Conservation (phyloP, 2,888 invertebrate species). For the Didymodactylos carnosus region DNA sequence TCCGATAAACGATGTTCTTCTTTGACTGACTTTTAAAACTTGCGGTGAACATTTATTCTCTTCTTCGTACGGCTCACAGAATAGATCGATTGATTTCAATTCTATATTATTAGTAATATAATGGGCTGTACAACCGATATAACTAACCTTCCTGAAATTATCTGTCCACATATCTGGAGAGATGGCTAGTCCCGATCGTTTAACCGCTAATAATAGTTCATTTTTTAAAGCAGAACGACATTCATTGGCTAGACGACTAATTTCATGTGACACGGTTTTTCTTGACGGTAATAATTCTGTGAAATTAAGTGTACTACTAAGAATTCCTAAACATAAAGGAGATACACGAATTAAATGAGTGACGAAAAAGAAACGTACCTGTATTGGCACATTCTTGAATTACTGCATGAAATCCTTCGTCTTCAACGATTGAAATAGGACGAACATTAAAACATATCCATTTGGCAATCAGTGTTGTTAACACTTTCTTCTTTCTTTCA, state of each 20-base stretch:
- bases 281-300: not conserved
- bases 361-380: not conserved
- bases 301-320: not conserved
- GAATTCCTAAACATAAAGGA: not conserved
- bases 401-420: not conserved
- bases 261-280: not conserved
- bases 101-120: not conserved
- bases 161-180: not conserved
- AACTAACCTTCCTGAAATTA: not conserved
- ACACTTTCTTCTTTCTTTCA: not conserved
- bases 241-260: not conserved
- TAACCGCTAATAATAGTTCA: not conserved
- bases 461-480: not conserved
- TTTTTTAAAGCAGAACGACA: not conserved
- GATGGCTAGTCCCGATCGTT: not conserved
- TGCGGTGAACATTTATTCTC: not conserved
- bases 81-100: not conserved
- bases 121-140: not conserved
- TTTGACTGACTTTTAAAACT: no score
- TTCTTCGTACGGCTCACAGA: not conserved
- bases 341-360: not conserved
- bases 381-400: not conserved
- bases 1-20: no score
- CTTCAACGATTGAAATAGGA: not conserved
- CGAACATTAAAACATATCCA: not conserved